Evolutionary conservation across 53 echinoderm and acorn worm species (phyloP), one percentile per base, ranked within the genome.

Genomic region (Stichopus horrens): DNA sequence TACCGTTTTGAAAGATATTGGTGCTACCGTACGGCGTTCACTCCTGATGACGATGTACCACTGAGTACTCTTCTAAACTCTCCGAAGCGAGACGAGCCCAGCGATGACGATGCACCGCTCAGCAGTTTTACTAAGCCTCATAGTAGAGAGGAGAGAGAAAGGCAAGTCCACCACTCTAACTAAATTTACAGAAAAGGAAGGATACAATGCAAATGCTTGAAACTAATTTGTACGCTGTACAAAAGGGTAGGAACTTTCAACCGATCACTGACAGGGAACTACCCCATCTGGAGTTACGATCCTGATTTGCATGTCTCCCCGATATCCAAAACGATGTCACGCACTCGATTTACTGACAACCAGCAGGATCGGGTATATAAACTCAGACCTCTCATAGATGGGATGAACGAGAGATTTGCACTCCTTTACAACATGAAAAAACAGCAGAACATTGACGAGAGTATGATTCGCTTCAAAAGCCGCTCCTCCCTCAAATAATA

Each of bases 391-490:
- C 74, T 83, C 9, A 90, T 85, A 56, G 85, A 90, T 90, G 86
- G 90, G 13, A 79, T 90, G 75, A 90, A 90, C 21, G 85, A 90
- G 58, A 71, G 76, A 19, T 90, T 90, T 54, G 90, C 90, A 5
- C 13, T 85, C 20, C 60, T 90, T 5, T 90, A 90, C 75, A 83
- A 84, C 55, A 74, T 90, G 90, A 80, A 85, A 16, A 85, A 68
- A 73, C 57, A 80, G 67, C 89, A 89, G 80, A 89, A 67, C 58
- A 79, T 80, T 59, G 89, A 80, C 78, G 75, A 84, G 68, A 90
- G 90, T 16, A 90, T 85, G 16, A 85, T 90, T 53, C 85, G 74
- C 14, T 90, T 90, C 85, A 90, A 90, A 75, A 85, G 90, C 10
- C 77, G 90, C 53, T 89, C 90, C 21, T 83, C 73, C 58, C 90